Base-by-base conservation (phyloP, 2,888 invertebrate genomes). In the Acanthopleura granulata region DNA sequence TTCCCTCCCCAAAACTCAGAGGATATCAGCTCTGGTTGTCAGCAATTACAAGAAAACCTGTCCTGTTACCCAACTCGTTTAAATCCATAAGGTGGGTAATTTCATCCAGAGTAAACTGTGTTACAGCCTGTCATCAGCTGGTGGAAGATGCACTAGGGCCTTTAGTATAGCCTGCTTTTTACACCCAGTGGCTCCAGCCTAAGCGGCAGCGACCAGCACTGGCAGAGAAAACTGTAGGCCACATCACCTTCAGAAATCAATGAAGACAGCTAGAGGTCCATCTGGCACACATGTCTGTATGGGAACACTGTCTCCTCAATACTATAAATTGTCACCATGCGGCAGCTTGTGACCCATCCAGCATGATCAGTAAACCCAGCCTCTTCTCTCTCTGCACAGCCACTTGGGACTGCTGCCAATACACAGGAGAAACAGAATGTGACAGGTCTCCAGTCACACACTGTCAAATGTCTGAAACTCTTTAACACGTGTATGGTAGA, bases 181-280 rank as follows among this genome's bases (percentile, higher is more conserved):
- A 40, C 40, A 40, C 40, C 40, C 40, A n/a, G n/a, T n/a, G n/a
- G n/a, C n/a, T 40, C 40, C 40, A 40, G 40, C 40, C 40, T 40
- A 6, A 6, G 40, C 40, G 40, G 40, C n/a, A n/a, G n/a, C 4
- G 40, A 40, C 40, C 40, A 40, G 57, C 3, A 57, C 57, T 57
- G 6, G 57, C 4, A 12, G n/a, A 57, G 57, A 57, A 57, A 18
- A 57, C 57, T n/a, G 57, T 57, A 3, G 12, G 57, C 40, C 40
- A 40, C 40, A 57, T 57, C 18, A 57, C 18, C 57, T 57, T 57
- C 18, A 57, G 57, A 57, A 57, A 57, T 57, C 57, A 57, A 57
- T 57, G 57, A 57, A 57, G 57, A 57, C 57, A n/a, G 57, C 57
- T 57, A 22, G 57, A 57, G 57, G 57, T 57, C 57, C 57, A 57